These are phyloP conservation scores for Dinothrombium tinctorium DNA, from an alignment of 1,140 invertebrate genomes.

Conservation along the genomic window DNA sequence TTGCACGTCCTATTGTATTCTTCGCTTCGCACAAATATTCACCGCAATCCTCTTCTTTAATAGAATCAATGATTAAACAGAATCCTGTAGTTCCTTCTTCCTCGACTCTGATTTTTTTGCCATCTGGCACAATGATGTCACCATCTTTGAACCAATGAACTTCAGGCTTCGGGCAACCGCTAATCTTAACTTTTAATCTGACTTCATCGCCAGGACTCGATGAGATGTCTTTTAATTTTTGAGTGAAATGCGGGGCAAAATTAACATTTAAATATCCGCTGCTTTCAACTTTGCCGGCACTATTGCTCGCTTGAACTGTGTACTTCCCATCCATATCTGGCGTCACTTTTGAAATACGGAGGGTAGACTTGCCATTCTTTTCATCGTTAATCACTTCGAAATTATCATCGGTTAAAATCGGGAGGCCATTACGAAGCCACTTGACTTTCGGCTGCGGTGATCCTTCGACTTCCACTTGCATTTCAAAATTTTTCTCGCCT, in stretches of 20 bases:
- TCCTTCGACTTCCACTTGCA: slow-evolving; percentile 2
- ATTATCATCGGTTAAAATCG: neutral
- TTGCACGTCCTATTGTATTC: slow-evolving; percentile 45
- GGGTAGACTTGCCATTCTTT: slow-evolving; percentile 41
- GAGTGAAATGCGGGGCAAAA: slow-evolving; percentile 40
- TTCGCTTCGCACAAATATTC: slow-evolving; percentile 42
- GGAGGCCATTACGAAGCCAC: slow-evolving; percentile 31
- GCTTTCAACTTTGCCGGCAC: slow-evolving; percentile 32
- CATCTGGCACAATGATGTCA: slow-evolving; percentile 7
- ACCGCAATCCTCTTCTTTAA: slow-evolving; percentile 41
- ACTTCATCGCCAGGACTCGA: too few relatives aligned
- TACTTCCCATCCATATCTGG: slow-evolving; percentile 34
- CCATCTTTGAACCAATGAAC: slow-evolving; percentile 31
- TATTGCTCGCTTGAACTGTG: slow-evolving; percentile 28
- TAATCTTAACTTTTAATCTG: slow-evolving; percentile 22
- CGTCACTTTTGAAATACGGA: slow-evolving; percentile 25
- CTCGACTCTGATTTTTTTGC: too few relatives aligned
- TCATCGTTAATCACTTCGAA: slow-evolving; percentile 20
- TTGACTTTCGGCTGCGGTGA: slow-evolving; percentile 6
- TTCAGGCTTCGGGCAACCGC: slow-evolving; percentile 6
- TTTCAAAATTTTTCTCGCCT: slow-evolving; percentile 42
- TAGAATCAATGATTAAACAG: slow-evolving; percentile 48
- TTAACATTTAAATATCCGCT: slow-evolving; percentile 41
- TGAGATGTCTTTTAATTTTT: slow-evolving; percentile 33
- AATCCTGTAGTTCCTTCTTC: too few relatives aligned